A percentile compares a stretch with the other conserved stretches of the same genome.
Evolutionary conservation across 2,797 vertebrate species (phyloP).

Genomic region (Arctocebus calabarensis): DNA sequence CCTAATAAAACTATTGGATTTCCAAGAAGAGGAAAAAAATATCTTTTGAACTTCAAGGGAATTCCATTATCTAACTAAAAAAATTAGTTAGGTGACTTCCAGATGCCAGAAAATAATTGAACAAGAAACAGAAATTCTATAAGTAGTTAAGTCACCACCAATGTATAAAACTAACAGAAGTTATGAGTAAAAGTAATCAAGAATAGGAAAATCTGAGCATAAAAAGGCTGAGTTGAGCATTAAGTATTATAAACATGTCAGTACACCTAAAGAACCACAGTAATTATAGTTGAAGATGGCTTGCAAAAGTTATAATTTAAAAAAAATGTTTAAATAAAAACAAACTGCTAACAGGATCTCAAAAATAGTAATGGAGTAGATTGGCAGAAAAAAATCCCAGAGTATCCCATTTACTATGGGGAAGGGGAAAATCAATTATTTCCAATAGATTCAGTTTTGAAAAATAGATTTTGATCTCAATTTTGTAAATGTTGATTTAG

Average conservation of each 20-base stretch:
- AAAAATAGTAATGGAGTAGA: slow-evolving; percentile 36
- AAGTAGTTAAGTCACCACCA: slow-evolving; percentile 20
- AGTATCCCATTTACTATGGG: neutral
- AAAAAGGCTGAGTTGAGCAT: slow-evolving; percentile 9
- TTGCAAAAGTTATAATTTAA: slow-evolving; percentile 47
- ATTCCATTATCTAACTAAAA: neutral
- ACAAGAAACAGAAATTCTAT: neutral
- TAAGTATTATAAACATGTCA: slow-evolving; percentile 62
- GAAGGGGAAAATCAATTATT: neutral
- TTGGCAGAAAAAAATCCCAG: neutral
- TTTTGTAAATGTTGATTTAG: slow-evolving; percentile 22
- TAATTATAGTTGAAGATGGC: slow-evolving; percentile 28
- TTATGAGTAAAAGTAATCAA: slow-evolving; percentile 32
- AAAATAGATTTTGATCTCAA: slow-evolving; percentile 13
- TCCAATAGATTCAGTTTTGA: slow-evolving; percentile 38
- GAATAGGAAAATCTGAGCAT: slow-evolving; percentile 43
- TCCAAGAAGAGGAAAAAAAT: neutral
- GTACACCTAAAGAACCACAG: slow-evolving; percentile 35
- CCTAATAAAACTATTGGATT: neutral
- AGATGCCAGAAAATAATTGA: neutral
- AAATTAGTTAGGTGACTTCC: slow-evolving; percentile 21
- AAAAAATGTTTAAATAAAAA: slow-evolving; percentile 58
- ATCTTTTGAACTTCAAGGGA: slow-evolving; percentile 29
- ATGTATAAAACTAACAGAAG: slow-evolving; percentile 35
- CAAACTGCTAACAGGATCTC: slow-evolving; percentile 16